Evolutionary conservation across 2,797 vertebrate species (phyloP).

Genomic region (Sphenodon punctatus): DNA sequence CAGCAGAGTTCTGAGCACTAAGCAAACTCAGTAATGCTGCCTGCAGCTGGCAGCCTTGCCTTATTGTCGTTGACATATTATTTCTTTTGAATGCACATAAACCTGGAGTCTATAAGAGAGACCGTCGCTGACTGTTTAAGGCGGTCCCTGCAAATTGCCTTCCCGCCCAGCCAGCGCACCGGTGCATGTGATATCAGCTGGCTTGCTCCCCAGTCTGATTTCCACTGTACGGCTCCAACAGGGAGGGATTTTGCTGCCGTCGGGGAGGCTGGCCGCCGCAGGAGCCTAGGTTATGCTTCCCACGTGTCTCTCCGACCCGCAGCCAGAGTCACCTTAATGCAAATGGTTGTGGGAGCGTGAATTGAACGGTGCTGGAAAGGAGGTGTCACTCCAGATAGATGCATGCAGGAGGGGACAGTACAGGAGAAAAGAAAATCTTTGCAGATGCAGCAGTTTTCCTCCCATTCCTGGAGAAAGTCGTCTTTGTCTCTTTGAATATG

Average conservation of each 20-base stretch:
- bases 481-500: conserved; percentile 55
- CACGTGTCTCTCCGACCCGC: rapidly evolving
- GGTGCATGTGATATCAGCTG: not conserved
- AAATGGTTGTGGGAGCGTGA: not conserved
- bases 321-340: conserved; percentile 39
- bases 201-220: not conserved
- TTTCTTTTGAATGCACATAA: not conserved
- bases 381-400: conserved; percentile 56
- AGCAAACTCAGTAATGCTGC: not conserved
- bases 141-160: conserved; percentile 8
- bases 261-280: not conserved
- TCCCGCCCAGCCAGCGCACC: not conserved
- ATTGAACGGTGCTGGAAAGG: conserved; percentile 61
- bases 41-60: not conserved
- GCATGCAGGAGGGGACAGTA: conserved; percentile 17
- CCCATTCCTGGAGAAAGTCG: conserved; percentile 23
- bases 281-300: not conserved
- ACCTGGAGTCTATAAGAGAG: not conserved
- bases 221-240: not conserved
- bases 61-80: conserved; percentile 20
- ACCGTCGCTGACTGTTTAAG: not conserved
- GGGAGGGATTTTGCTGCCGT: not conserved
- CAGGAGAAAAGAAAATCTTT: conserved; percentile 29
- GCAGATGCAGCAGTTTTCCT: conserved; percentile 65
- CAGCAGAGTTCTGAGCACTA: not conserved